Base-by-base conservation (phyloP, 1,140 invertebrate genomes). In the Procambarus clarkii region DNA sequence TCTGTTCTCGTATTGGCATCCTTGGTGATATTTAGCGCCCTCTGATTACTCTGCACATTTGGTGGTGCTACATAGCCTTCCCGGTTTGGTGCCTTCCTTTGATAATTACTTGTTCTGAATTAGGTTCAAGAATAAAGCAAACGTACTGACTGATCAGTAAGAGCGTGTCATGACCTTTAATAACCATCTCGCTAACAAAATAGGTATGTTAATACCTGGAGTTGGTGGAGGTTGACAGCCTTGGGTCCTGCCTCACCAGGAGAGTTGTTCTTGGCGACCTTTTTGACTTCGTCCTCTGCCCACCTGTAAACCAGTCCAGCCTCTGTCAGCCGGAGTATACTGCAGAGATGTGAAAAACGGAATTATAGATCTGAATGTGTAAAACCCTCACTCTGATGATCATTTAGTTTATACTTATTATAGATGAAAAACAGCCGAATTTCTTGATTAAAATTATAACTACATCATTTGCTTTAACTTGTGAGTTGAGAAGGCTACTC, bases 251-350 rank as follows among this genome's bases (percentile, higher is more conserved):
- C 44, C 15, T 46, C 44, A 7, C 46, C 2, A 13, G 86, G 18
- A 18, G 50, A 21, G 21, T 46, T 24, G 13, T 69, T 81, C 15
- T 64, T 45, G 15, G 86, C 74, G 5, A 80, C 86, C 3, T 45
- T 69, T 0, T 60, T 46, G 34, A 81, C 86, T 24, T 88, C 86
- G 60, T 88, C 78, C n/a, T 64, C 58, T 45, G 86, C 86, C 86
- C 86, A 88, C 46, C 81, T 88, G 64, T 88, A 88, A n/a, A 88
- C 86, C 34, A 88, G 46, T 3, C 86, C 86, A 18, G 34, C 86
- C 44, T 88, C 86, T 80, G 18, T 81, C 60, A 88, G 44, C 5
- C 74, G 84, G 15, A 44, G 71, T 34, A 86, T 34, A 11, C 84
- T 86, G 71, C 18, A 24, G 45, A 24, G n/a, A n/a, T 1, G n/a